Percentiles rank a stretch among this genome's conserved stretches.
Evolutionary conservation across 1,140 invertebrate species (phyloP).

Genomic region (Paracyclopina nana): DNA sequence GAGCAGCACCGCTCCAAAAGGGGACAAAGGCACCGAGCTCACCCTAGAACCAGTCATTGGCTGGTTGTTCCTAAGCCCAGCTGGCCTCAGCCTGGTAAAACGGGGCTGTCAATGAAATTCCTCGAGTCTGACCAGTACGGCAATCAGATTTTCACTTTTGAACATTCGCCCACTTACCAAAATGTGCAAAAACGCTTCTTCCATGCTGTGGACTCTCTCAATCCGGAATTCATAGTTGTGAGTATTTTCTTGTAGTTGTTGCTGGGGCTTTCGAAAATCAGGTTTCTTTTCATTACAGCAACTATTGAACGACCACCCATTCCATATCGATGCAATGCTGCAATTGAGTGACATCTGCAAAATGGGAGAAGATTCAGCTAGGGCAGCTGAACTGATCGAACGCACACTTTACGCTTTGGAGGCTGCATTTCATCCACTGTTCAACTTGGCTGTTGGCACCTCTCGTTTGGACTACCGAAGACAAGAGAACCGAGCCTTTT

Average conservation of each 20-base stretch:
- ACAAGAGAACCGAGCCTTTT: constrained; percentile 66
- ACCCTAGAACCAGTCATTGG: constrained; percentile 24
- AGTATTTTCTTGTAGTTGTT: too few species aligned
- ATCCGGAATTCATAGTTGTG: constrained; percentile 60
- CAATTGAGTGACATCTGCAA: constrained; percentile 62
- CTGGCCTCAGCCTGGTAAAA: constrained; percentile 33
- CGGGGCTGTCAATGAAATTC: constrained; percentile 48
- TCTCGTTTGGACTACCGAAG: constrained; percentile 56
- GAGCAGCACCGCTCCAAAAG: constrained; percentile 29
- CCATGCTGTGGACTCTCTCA: constrained; percentile 50
- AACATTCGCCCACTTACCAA: constrained; percentile 55
- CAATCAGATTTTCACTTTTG: constrained; percentile 49
- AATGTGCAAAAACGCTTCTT: constrained; percentile 50
- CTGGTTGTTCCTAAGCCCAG: constrained; percentile 43
- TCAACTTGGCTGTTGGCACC: constrained; percentile 49
- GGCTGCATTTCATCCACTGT: constrained; percentile 53
- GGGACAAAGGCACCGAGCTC: not conserved
- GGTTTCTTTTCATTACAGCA: constrained; percentile 28
- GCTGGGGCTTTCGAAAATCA: constrained; percentile 5
- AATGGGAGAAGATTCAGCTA: constrained; percentile 53
- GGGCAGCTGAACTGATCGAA: constrained; percentile 56
- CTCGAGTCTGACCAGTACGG: constrained; percentile 30
- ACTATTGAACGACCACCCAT: constrained; percentile 51
- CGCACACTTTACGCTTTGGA: constrained; percentile 53
- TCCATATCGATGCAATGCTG: constrained; percentile 62